These are phyloP conservation scores for Gambusia yucatana DNA, from an alignment of 2,797 vertebrate genomes.

Conservation along the genomic window DNA sequence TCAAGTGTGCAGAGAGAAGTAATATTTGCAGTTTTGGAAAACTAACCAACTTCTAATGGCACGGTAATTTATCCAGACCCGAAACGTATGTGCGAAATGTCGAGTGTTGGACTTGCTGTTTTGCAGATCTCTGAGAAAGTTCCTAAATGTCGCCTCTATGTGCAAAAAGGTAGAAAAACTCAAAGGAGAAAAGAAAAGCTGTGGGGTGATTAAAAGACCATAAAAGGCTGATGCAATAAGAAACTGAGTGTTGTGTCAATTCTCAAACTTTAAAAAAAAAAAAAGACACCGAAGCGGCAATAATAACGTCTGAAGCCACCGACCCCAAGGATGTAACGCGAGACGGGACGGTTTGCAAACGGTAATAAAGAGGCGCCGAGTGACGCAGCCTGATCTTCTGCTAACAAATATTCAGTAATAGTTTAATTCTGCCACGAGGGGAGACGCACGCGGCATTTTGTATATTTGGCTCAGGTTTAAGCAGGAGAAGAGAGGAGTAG, in stretches of 20 bases:
- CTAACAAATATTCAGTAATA: background rate
- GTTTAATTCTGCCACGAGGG: too few relatives aligned
- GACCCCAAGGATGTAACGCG: background rate
- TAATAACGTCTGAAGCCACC: background rate
- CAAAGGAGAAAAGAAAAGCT: background rate
- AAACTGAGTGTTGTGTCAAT: background rate
- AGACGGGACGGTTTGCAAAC: conserved; percentile 4
- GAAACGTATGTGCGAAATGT: background rate
- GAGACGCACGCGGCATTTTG: background rate
- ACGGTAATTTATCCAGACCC: background rate
- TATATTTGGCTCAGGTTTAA: background rate
- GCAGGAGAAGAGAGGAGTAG: conserved; percentile 5
- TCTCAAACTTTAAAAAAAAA: background rate
- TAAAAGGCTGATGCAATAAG: background rate
- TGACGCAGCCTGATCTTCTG: conserved; percentile 10
- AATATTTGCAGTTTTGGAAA: background rate
- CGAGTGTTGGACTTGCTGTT: background rate
- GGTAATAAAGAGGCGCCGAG: conserved; percentile 29
- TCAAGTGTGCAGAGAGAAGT: background rate
- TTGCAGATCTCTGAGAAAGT: background rate
- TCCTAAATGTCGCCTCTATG: background rate
- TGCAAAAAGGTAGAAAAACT: background rate
- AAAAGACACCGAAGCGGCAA: background rate
- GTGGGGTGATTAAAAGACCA: background rate
- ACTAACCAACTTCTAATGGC: background rate